phyloP scores from a whole-genome alignment of 2,797 vertebrate genomes.

The Phrynocephalus guinanensis region DNA sequence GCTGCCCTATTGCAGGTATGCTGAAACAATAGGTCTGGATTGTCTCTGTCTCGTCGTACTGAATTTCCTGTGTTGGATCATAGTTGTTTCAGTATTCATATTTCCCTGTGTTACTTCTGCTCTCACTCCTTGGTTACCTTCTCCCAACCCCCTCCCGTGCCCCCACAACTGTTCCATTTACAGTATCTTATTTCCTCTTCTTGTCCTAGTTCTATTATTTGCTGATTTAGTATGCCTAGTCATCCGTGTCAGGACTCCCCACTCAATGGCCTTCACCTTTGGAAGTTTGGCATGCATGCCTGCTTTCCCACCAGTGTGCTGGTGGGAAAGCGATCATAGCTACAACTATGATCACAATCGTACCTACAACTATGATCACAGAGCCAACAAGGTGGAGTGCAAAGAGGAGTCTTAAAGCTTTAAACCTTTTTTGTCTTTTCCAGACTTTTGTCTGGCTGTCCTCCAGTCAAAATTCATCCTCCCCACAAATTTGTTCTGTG shows the following conservation, averaged over 20 bases:
- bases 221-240: slow-evolving; percentile 15
- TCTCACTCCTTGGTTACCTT: not conserved
- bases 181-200: slow-evolving; percentile 23
- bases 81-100: not conserved
- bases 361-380: not conserved
- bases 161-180: not conserved
- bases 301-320: slow-evolving; percentile 8
- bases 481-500: slow-evolving; percentile 33
- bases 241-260: not conserved
- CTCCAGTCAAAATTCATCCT: slow-evolving; percentile 6
- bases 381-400: not conserved
- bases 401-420: slow-evolving; percentile 24
- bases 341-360: not conserved
- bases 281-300: slow-evolving; percentile 16
- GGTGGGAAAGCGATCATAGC: too few relatives aligned
- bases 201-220: slow-evolving; percentile 5
- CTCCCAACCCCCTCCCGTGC: not conserved
- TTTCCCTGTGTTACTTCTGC: not conserved
- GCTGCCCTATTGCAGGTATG: not conserved
- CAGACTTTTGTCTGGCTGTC: not conserved
- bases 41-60: not conserved
- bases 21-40: not conserved
- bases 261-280: not conserved
- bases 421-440: slow-evolving; percentile 13
- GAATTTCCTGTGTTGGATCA: slow-evolving; percentile 11